Evolutionary conservation across 2,113 vertebrate genomes (phyloP).

Genomic region (Syngnathus scovelli): DNA sequence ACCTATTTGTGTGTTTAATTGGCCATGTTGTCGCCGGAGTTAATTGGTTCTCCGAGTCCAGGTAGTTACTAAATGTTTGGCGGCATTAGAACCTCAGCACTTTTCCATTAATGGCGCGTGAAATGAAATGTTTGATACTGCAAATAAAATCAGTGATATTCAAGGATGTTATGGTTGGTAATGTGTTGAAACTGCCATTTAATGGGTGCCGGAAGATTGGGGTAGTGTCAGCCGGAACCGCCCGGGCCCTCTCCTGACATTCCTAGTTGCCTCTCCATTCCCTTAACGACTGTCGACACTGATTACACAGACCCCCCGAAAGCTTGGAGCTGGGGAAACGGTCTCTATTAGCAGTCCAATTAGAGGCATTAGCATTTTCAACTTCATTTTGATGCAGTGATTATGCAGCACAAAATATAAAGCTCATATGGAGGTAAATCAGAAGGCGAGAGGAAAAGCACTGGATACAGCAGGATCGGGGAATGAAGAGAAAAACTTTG

Average conservation of each 20-base stretch:
- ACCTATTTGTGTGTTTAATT: slow-evolving; percentile 99
- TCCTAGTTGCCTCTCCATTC: slow-evolving; percentile 99
- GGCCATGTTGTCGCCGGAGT: slow-evolving; percentile 98
- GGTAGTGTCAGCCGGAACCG: slow-evolving; percentile 99
- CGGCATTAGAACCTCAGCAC: slow-evolving; percentile 99
- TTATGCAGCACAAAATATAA: slow-evolving; percentile 66
- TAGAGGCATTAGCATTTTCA: slow-evolving; percentile 99
- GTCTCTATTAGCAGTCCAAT: slow-evolving; percentile 99
- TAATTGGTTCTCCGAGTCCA: slow-evolving; percentile 99
- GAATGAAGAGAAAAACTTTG: slow-evolving; percentile 12
- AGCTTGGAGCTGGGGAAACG: slow-evolving; percentile 97
- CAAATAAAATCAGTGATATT: slow-evolving; percentile 99
- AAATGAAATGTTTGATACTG: slow-evolving; percentile 99
- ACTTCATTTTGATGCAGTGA: slow-evolving; percentile 92
- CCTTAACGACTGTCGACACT: slow-evolving; percentile 99
- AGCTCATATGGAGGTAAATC: slow-evolving; percentile 52
- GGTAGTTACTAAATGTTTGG: slow-evolving; percentile 99
- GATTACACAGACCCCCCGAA: slow-evolving; percentile 99
- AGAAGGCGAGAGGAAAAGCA: slow-evolving; percentile 35
- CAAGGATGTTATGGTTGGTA: slow-evolving; percentile 99
- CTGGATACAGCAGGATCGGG: slow-evolving; percentile 6
- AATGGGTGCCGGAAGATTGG: slow-evolving; percentile 99
- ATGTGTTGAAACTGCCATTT: slow-evolving; percentile 99
- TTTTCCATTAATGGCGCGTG: slow-evolving; percentile 99
- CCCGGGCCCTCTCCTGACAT: slow-evolving; percentile 98